Conservation (phyloP, 2,797 vertebrate species). For the Catharus ustulatus region DNA sequence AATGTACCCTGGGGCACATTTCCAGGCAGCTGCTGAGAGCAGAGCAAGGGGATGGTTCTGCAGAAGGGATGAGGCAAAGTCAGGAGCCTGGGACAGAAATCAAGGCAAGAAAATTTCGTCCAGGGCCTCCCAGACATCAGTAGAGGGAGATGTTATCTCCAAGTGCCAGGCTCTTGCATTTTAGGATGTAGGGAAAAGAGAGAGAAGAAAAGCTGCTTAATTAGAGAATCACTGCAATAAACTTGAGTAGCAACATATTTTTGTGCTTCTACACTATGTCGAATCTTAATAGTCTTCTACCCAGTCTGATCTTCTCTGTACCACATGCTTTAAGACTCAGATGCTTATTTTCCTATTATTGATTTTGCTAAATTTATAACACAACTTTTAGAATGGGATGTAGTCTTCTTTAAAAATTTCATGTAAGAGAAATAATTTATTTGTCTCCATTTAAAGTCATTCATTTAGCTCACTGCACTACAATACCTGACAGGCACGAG, state of each 20-base stretch:
- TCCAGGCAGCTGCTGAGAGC: neutral
- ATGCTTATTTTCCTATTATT: neutral
- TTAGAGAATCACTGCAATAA: neutral
- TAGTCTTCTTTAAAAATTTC: neutral
- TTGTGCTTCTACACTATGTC: neutral
- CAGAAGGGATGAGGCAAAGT: neutral
- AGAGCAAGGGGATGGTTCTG: neutral
- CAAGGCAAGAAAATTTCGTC: neutral
- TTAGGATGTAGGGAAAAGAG: neutral
- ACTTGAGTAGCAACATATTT: neutral
- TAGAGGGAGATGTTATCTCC: neutral
- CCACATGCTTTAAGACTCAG: neutral
- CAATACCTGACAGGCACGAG: accelerated
- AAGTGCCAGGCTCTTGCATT: neutral
- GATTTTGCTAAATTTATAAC: neutral
- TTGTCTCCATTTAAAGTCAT: neutral
- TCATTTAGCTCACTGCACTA: neutral
- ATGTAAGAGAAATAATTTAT: neutral
- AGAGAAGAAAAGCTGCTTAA: neutral
- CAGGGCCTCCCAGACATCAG: neutral
- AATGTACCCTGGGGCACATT: neutral
- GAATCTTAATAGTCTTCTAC: neutral
- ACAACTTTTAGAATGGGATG: neutral
- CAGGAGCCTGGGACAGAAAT: neutral
- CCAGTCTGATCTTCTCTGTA: neutral